phyloP scores from a whole-genome alignment of 2,888 invertebrate species.

The Drosophila hamatofila region DNA sequence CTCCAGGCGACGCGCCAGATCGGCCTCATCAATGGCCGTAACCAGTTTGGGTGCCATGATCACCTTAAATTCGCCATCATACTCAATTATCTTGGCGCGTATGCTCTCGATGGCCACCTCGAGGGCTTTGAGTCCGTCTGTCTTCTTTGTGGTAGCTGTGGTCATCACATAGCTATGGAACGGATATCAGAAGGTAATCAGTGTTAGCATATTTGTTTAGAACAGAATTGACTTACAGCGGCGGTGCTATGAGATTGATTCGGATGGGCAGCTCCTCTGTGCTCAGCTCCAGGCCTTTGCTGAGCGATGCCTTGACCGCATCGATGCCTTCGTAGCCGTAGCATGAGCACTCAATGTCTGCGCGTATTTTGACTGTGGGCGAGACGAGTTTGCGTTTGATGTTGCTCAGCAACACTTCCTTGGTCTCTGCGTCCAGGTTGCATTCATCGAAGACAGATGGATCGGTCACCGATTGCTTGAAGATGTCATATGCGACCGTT shows the following conservation, averaged over 20 bases:
- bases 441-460: slow-evolving; percentile 98
- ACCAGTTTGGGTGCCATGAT: slow-evolving; percentile 99
- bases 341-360: slow-evolving; percentile 97
- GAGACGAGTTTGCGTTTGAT: slow-evolving; percentile 98
- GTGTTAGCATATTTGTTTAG: no score
- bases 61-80: slow-evolving; percentile 96
- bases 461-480: slow-evolving; percentile 98
- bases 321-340: slow-evolving; percentile 99
- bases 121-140: slow-evolving; percentile 95
- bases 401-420: slow-evolving; percentile 95
- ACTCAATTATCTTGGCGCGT: slow-evolving; percentile 91
- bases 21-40: slow-evolving; percentile 98
- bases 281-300: slow-evolving; percentile 95
- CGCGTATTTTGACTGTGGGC: slow-evolving; percentile 97
- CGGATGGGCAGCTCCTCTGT: slow-evolving; percentile 98
- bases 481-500: slow-evolving; percentile 98
- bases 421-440: slow-evolving; percentile 95
- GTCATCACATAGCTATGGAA: slow-evolving; percentile 91
- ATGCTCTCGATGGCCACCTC: slow-evolving; percentile 96
- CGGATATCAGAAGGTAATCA: background rate
- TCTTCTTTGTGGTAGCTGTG: slow-evolving; percentile 98
- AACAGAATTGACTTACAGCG: slow-evolving; percentile 89
- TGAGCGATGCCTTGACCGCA: slow-evolving; percentile 97
- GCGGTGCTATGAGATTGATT: slow-evolving; percentile 99
- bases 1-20: slow-evolving; percentile 96